Evolutionary conservation across 2,113 vertebrate genomes (phyloP).

Genomic region (Rhea americana): DNA sequence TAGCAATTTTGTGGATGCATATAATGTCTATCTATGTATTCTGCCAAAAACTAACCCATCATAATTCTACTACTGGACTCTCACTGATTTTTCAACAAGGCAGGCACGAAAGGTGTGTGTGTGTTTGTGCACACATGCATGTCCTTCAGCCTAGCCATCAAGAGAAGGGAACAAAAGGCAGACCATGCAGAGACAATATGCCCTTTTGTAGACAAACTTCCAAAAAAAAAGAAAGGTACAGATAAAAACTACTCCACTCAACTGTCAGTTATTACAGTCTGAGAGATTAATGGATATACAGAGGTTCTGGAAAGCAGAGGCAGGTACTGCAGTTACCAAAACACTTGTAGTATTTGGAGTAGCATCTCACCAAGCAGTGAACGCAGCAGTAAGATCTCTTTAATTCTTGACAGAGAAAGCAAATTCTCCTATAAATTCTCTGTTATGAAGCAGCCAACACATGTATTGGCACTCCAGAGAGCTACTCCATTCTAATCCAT

Average conservation of each 20-base stretch:
- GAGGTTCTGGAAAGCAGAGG: neutral
- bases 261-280: neutral
- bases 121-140: fast-evolving
- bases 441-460: neutral
- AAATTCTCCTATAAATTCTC: neutral
- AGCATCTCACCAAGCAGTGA: neutral
- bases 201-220: neutral
- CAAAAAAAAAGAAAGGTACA: neutral
- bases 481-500: neutral
- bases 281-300: neutral
- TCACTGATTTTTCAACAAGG: neutral
- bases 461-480: neutral
- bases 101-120: neutral
- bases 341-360: neutral
- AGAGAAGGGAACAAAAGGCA: neutral
- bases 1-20: neutral
- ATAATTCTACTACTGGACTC: neutral
- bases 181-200: fast-evolving
- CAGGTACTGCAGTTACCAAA: neutral
- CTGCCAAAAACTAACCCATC: neutral
- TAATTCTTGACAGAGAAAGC: neutral
- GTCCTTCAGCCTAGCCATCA: neutral
- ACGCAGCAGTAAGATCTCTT: neutral
- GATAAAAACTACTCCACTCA: neutral
- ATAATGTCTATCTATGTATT: neutral